A percentile compares a stretch with the other conserved stretches of the same genome.
Conservation (phyloP, 2,797 vertebrate species). For the Caiman crocodilus region DNA sequence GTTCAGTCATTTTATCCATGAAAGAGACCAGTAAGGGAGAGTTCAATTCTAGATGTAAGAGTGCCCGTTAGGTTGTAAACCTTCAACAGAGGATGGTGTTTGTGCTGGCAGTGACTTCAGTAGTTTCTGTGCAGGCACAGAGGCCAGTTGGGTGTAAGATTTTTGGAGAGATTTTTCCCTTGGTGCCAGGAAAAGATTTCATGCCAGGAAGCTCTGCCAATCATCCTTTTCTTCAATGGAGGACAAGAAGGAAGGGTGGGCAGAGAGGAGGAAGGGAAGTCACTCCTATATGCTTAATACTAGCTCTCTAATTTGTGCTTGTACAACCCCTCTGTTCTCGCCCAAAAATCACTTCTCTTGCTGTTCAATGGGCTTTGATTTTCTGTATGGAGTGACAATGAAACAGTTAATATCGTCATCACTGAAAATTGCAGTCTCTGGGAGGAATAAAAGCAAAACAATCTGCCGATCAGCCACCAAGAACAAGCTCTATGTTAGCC, state of each 20-base stretch:
- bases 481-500: constrained; percentile 56
- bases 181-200: background rate
- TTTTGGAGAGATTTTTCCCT: background rate
- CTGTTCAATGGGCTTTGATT: background rate
- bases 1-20: background rate
- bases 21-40: background rate
- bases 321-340: no score
- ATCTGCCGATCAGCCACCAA: constrained; percentile 51
- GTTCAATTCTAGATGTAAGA: background rate
- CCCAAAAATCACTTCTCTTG: background rate
- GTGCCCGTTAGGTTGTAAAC: background rate
- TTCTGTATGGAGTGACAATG: background rate
- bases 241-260: background rate
- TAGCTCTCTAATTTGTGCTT: no score
- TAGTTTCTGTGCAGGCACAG: background rate
- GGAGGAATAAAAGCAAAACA: constrained; percentile 25
- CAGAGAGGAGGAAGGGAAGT: background rate
- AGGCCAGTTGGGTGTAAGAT: accelerated
- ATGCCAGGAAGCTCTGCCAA: background rate
- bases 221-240: background rate
- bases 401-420: constrained; percentile 55
- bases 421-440: constrained; percentile 40
- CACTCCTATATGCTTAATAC: background rate
- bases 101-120: background rate
- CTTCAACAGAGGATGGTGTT: background rate